A percentile compares a stretch with the other conserved stretches of the same genome.
These are phyloP conservation scores for Raphicerus campestris DNA, from an alignment of 2,113 vertebrate species.

Conservation along the genomic window DNA sequence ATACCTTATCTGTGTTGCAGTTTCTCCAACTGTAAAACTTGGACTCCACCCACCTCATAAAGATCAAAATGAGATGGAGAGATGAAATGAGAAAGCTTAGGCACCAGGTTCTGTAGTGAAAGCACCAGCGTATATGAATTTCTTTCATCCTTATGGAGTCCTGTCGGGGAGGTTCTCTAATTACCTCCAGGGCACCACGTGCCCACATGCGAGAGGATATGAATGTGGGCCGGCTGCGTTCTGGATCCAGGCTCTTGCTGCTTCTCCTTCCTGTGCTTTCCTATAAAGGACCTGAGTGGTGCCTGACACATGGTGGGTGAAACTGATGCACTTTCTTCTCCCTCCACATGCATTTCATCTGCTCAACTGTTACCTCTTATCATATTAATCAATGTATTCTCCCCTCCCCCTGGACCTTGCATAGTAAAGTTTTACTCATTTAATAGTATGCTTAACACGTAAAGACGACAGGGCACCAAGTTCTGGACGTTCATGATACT, in stretches of 20 bases:
- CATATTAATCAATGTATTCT: background rate
- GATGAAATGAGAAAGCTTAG: background rate
- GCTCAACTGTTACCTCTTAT: background rate
- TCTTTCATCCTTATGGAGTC: background rate
- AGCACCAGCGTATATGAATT: background rate
- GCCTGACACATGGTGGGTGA: background rate
- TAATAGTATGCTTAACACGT: background rate
- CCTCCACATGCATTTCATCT: background rate
- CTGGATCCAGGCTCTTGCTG: background rate
- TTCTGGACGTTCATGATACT: background rate
- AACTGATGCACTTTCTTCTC: background rate
- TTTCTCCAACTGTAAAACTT: background rate
- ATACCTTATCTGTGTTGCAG: background rate
- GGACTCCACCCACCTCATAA: background rate
- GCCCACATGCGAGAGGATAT: rapidly evolving
- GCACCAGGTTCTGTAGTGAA: background rate
- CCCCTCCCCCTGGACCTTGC: background rate
- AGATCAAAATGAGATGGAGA: background rate
- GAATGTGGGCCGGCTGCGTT: background rate
- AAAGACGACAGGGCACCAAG: background rate
- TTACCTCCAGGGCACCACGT: no score
- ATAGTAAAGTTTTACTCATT: background rate
- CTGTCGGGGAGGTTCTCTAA: background rate
- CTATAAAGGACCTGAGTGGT: background rate
- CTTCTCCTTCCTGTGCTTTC: background rate